A percentile compares a stretch with the other conserved stretches of the same genome.
phyloP scores from a whole-genome alignment of 2,888 invertebrate genomes.

The Boloria selene region DNA sequence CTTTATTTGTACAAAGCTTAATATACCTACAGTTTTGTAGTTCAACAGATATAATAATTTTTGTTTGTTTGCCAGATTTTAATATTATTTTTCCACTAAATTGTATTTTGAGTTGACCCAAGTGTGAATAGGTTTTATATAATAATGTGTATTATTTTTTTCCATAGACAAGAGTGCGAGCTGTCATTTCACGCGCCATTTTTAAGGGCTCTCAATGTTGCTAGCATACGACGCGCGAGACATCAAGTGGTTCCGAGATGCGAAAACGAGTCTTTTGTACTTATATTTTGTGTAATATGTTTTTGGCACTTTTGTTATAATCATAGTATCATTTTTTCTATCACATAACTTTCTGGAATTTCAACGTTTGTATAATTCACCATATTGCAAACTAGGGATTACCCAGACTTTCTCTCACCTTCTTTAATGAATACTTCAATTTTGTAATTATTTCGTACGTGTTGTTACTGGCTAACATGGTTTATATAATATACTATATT shows the following conservation, averaged over 20 bases:
- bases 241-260: constrained; percentile 62
- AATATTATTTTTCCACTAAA: background rate
- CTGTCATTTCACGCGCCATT: constrained; percentile 66
- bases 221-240: constrained; percentile 68
- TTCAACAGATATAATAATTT: too few relatives aligned
- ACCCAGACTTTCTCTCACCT: too few relatives aligned
- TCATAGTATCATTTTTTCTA: constrained; percentile 1
- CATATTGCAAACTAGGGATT: too few relatives aligned
- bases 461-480: too few relatives aligned
- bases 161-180: constrained; percentile 31
- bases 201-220: constrained; percentile 70
- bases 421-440: too few relatives aligned
- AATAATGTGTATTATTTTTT: constrained; percentile 37
- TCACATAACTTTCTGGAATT: background rate
- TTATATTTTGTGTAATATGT: constrained; percentile 38
- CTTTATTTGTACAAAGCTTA: too few relatives aligned
- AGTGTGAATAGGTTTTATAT: background rate
- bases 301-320: constrained; percentile 37
- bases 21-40: too few relatives aligned
- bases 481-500: too few relatives aligned
- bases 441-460: too few relatives aligned
- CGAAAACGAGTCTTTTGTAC: constrained; percentile 43
- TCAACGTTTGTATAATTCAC: too few relatives aligned
- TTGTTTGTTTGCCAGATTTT: too few relatives aligned
- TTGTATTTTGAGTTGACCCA: background rate